Evolutionary conservation across 1,140 invertebrate genomes (phyloP).

Genomic region (Acromyrmex charruanus): DNA sequence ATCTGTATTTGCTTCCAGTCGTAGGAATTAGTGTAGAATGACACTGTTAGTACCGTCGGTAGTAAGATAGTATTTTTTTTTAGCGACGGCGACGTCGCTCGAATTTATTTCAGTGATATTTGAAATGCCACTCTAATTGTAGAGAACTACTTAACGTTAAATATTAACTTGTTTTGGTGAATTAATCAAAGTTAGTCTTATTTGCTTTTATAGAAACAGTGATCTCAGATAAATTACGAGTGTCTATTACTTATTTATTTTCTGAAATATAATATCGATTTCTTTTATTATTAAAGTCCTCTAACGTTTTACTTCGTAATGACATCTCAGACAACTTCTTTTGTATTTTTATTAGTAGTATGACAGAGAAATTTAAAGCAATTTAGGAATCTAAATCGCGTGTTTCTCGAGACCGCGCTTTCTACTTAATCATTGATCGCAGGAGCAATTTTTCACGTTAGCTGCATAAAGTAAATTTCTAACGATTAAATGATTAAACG

Average conservation of each 20-base stretch:
- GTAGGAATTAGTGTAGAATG: not conserved
- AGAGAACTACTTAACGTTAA: not conserved
- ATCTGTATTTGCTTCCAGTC: not conserved
- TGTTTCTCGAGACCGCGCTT: not conserved
- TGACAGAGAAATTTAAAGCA: not conserved
- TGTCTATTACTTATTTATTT: not conserved
- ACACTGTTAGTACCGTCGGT: not conserved
- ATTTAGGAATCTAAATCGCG: not conserved
- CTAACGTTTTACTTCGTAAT: not conserved
- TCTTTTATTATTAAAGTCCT: not conserved
- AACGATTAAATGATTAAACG: conserved; percentile 38
- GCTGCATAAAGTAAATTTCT: conserved; percentile 16
- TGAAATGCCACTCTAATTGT: not conserved
- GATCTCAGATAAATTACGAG: not conserved
- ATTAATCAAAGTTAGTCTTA: not conserved
- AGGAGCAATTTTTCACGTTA: not conserved
- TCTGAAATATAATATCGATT: not conserved
- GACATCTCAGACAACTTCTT: not conserved
- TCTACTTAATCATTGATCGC: not conserved
- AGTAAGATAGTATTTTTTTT: not conserved
- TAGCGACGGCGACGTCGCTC: too few species aligned
- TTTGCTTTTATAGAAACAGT: not conserved
- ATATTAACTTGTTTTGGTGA: not conserved
- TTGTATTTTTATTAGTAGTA: not conserved
- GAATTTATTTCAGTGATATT: not conserved